Conservation (phyloP, 2,113 vertebrate species). For the Dipodomys ordii region DNA sequence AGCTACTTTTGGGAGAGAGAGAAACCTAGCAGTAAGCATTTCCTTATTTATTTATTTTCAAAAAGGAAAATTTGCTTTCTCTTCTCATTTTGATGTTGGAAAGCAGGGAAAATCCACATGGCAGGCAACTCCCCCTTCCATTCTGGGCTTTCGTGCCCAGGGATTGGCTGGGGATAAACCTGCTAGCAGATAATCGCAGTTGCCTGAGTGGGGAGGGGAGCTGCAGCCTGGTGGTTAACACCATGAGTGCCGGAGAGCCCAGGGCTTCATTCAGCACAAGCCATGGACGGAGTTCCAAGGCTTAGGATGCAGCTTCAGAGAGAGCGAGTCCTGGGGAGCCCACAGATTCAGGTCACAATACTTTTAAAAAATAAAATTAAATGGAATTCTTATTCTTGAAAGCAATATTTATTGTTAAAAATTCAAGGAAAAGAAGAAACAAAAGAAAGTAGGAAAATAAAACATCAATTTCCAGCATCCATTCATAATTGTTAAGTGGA, state of each 20-base stretch:
- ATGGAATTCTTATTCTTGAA: constrained; percentile 8
- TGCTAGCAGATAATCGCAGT: constrained; percentile 68
- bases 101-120: constrained; percentile 55
- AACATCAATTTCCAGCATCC: not conserved
- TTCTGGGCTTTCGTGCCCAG: constrained; percentile 77
- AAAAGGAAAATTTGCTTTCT: constrained; percentile 47
- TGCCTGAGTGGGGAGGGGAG: constrained; percentile 64
- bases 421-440: not conserved
- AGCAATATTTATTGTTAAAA: not conserved
- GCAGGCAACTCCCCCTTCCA: constrained; percentile 40
- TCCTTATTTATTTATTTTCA: not conserved
- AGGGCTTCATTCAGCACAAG: not conserved
- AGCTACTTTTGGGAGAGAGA: constrained; percentile 14
- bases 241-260: not conserved
- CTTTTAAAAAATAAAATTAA: not conserved
- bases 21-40: not conserved
- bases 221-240: constrained; percentile 76
- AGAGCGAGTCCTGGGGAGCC: rapidly evolving
- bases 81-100: constrained; percentile 72
- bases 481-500: not conserved
- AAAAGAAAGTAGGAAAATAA: not conserved
- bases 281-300: not conserved
- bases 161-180: constrained; percentile 69
- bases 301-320: rapidly evolving
- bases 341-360: rapidly evolving